Conservation (phyloP, 2,113 vertebrate genomes). For the Amia ocellicauda region DNA sequence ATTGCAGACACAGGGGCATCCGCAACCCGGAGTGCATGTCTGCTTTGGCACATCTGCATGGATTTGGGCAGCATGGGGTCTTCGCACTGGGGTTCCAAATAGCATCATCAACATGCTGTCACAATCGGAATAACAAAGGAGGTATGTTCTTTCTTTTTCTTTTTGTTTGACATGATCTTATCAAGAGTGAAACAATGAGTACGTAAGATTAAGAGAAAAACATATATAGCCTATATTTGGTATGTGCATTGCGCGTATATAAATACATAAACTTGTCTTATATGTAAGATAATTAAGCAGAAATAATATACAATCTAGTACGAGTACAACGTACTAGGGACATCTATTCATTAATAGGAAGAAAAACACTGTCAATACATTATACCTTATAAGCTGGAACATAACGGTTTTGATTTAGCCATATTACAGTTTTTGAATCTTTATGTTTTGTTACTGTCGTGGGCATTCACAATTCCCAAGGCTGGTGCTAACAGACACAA, state of each 20-base stretch:
- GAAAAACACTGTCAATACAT: too few species aligned
- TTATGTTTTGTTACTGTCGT: too few species aligned
- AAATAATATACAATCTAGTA: too few species aligned
- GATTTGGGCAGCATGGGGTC: not conserved
- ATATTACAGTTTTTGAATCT: too few species aligned
- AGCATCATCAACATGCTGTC: not conserved
- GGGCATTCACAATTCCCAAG: too few species aligned
- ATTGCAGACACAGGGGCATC: not conserved
- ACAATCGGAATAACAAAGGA: not conserved
- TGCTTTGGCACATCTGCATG: constrained; percentile 10
- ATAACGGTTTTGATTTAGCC: too few species aligned
- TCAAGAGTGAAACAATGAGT: not conserved
- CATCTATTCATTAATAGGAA: too few species aligned
- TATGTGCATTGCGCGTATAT: not conserved
- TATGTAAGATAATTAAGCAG: too few species aligned
- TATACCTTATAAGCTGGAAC: too few species aligned
- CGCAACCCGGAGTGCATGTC: not conserved
- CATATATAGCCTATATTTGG: not conserved
- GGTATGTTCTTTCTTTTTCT: not conserved
- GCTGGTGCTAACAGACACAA: too few species aligned
- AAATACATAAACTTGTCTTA: not conserved
- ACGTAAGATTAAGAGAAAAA: not conserved
- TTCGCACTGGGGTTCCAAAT: not conserved
- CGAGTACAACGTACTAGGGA: too few species aligned
- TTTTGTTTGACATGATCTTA: not conserved